Percentiles rank a stretch among this genome's conserved stretches.
Conservation (phyloP, 2,113 vertebrate genomes). For the Ochotona princeps region DNA sequence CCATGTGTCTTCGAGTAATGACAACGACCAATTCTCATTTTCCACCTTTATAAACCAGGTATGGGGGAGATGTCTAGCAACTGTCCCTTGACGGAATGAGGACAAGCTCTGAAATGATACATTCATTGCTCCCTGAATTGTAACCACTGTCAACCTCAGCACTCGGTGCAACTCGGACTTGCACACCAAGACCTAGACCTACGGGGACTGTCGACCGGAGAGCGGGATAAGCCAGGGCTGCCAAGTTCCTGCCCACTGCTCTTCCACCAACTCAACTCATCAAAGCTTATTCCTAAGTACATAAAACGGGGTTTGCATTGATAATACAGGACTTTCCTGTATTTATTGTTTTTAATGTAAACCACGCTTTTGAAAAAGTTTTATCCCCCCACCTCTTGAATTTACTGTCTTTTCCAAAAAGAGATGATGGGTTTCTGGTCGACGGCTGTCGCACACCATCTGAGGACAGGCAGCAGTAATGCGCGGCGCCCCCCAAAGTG, state of each 20-base stretch:
- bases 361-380: not conserved
- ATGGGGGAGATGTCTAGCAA: too few species aligned
- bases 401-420: not conserved
- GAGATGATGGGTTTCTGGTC: not conserved
- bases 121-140: not conserved
- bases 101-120: not conserved
- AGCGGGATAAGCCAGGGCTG: not conserved
- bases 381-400: not conserved
- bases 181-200: not conserved
- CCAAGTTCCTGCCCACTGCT: not conserved
- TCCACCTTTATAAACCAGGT: not conserved
- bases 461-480: not conserved
- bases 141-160: not conserved
- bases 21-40: not conserved
- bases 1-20: not conserved
- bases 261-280: not conserved
- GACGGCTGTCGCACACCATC: not conserved
- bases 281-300: not conserved
- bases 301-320: not conserved
- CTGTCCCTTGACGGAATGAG: not conserved
- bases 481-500: too few species aligned
- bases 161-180: not conserved
- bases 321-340: not conserved
- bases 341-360: constrained; percentile 6
- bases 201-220: not conserved